Conservation (phyloP, 2,797 vertebrate genomes). For the Anguilla obscura region DNA sequence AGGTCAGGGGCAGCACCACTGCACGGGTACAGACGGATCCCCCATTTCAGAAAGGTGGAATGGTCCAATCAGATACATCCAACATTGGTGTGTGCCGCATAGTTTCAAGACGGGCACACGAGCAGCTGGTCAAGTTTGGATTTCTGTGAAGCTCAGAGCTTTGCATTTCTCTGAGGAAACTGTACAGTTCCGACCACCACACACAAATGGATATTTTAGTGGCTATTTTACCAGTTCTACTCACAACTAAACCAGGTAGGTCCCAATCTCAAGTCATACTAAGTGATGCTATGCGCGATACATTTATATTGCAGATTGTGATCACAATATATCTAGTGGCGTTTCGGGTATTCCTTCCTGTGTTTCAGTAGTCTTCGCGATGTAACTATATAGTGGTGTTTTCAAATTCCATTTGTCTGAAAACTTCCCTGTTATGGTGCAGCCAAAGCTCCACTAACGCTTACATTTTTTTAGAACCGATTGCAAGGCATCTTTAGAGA, state of each 20-base stretch:
- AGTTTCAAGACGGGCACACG: conserved; percentile 52
- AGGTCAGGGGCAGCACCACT: conserved; percentile 9
- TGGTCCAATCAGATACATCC: conserved; percentile 60
- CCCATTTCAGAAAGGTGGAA: conserved; percentile 55
- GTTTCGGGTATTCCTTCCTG: neutral
- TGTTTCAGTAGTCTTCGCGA: neutral
- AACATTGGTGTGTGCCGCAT: conserved; percentile 35
- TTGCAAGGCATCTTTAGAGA: neutral
- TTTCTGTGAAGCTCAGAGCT: conserved; percentile 32
- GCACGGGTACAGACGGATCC: conserved; percentile 32
- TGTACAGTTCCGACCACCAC: conserved; percentile 49
- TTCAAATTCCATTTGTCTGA: neutral
- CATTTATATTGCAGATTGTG: neutral
- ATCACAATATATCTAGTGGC: neutral
- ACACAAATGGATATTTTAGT: conserved; percentile 75
- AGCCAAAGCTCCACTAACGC: neutral
- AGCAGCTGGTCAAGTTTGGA: conserved; percentile 47
- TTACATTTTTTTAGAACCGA: neutral
- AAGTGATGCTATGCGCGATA: neutral
- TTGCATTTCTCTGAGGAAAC: conserved; percentile 50
- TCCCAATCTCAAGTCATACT: neutral
- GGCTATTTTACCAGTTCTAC: conserved; percentile 61
- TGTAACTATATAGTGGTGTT: neutral
- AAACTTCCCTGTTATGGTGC: neutral
- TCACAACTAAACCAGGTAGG: conserved; percentile 68